phyloP scores from a whole-genome alignment of 2,113 vertebrate genomes.

The Vidua chalybeata region DNA sequence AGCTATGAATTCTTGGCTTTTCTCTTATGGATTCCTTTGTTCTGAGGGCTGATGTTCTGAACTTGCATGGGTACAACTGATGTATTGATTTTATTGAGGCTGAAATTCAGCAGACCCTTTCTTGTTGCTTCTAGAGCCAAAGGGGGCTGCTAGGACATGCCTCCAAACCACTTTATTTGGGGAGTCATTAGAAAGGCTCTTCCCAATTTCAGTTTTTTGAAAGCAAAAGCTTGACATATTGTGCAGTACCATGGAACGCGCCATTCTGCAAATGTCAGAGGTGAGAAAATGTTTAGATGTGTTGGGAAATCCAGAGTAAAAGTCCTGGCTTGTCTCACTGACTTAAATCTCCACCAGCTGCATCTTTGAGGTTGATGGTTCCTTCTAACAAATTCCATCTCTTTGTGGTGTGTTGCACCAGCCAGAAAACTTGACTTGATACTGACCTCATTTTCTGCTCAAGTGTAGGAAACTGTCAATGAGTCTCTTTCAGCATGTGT shows the following conservation, averaged over 20 bases:
- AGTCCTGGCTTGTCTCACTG: neutral
- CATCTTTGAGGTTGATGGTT: neutral
- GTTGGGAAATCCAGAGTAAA: neutral
- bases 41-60: neutral
- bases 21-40: neutral
- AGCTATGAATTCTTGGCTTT: neutral
- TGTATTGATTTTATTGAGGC: neutral
- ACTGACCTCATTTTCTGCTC: neutral
- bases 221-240: neutral
- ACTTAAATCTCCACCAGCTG: neutral
- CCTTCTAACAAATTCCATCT: neutral
- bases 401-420: neutral
- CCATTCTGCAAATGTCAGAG: neutral
- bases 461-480: neutral
- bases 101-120: neutral
- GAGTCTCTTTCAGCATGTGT: neutral
- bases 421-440: neutral
- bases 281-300: neutral
- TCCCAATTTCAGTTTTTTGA: neutral
- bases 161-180: neutral
- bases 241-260: neutral
- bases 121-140: neutral
- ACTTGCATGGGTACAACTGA: neutral
- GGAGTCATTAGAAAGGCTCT: neutral
- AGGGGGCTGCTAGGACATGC: neutral